These are phyloP conservation scores for Drosophila oshimai DNA, from an alignment of 1,140 invertebrate genomes.

Conservation along the genomic window DNA sequence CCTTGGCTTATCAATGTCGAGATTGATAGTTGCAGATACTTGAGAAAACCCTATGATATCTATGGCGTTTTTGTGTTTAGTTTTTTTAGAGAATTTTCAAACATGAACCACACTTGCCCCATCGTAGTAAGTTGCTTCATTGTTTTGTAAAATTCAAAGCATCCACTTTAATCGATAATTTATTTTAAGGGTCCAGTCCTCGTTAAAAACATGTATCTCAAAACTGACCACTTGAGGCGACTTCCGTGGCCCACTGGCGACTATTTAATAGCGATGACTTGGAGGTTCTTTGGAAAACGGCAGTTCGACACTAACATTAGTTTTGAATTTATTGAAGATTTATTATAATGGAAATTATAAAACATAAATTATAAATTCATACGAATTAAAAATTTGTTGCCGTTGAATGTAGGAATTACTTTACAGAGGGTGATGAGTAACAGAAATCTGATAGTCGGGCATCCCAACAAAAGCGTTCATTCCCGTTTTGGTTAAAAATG, in stretches of 20 bases:
- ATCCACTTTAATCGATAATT: too few relatives aligned
- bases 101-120: conserved; percentile 19
- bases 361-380: too few relatives aligned
- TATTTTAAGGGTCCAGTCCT: not conserved
- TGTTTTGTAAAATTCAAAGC: not conserved
- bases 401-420: too few relatives aligned
- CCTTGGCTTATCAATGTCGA: not conserved
- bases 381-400: too few relatives aligned
- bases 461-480: too few relatives aligned
- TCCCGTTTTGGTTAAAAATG: too few relatives aligned
- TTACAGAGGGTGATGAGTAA: too few relatives aligned
- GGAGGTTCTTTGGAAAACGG: not conserved
- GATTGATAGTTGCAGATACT: not conserved
- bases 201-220: conserved; percentile 3
- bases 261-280: not conserved
- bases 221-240: not conserved
- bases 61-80: not conserved
- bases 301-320: too few relatives aligned
- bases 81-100: conserved; percentile 10
- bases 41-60: not conserved
- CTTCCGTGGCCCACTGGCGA: not conserved
- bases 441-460: too few relatives aligned
- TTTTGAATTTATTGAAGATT: too few relatives aligned
- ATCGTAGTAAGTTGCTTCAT: not conserved
- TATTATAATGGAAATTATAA: too few relatives aligned